A percentile compares a stretch with the other conserved stretches of the same genome.
These are phyloP conservation scores for Platerodrilus igneus DNA, from an alignment of 2,888 invertebrate genomes.

Conservation along the genomic window DNA sequence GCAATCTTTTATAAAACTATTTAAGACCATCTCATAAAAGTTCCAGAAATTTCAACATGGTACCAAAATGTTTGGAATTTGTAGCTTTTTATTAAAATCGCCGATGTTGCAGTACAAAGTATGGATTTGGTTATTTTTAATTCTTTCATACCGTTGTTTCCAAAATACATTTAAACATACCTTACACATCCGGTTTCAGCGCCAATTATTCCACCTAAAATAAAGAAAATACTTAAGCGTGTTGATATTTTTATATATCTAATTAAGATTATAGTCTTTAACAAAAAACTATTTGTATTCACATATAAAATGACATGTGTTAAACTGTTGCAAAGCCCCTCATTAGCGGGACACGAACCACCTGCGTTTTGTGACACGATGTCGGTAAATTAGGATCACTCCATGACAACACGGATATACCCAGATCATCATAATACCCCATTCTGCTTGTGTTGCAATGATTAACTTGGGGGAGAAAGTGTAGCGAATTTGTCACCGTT, in stretches of 20 bases:
- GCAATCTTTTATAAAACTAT: too few species aligned
- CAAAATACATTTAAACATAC: too few species aligned
- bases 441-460: slow-evolving; percentile 3
- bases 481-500: too few species aligned
- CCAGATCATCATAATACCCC: slow-evolving; percentile 17
- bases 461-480: slow-evolving; percentile 11
- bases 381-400: slow-evolving; percentile 36
- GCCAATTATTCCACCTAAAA: too few species aligned
- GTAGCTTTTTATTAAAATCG: too few species aligned
- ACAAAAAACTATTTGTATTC: slow-evolving; percentile 22
- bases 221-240: background rate
- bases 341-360: slow-evolving; percentile 41
- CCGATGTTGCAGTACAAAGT: too few species aligned
- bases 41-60: too few species aligned
- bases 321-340: slow-evolving; percentile 33
- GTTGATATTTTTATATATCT: background rate
- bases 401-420: slow-evolving; percentile 31
- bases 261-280: slow-evolving; percentile 11
- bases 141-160: too few species aligned
- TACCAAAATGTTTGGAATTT: too few species aligned
- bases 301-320: slow-evolving; percentile 25
- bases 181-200: too few species aligned
- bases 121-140: too few species aligned
- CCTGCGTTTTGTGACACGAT: slow-evolving; percentile 36
- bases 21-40: too few species aligned